phyloP scores from a whole-genome alignment of 2,888 invertebrate species.

The Branchinecta sandiegonensis region DNA sequence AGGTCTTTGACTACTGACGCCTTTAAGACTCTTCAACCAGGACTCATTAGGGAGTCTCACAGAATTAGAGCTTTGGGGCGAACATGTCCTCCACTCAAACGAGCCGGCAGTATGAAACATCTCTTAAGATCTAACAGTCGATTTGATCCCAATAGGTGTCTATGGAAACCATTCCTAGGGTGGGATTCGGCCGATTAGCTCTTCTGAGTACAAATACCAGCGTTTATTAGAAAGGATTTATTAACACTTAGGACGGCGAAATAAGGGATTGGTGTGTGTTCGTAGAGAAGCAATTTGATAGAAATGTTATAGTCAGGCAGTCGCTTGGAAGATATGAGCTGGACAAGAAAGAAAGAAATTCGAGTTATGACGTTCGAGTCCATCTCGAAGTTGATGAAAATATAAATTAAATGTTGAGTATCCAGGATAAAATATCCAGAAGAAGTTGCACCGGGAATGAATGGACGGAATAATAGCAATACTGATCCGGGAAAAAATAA shows the following conservation, averaged over 20 bases:
- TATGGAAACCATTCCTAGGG: constrained; percentile 8
- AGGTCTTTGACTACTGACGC: constrained; percentile 14
- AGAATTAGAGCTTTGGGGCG: background rate
- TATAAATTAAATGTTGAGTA: too few species aligned
- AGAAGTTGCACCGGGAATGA: too few species aligned
- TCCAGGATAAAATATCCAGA: too few species aligned
- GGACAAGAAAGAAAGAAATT: too few species aligned
- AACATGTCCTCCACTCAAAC: too few species aligned
- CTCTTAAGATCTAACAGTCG: background rate
- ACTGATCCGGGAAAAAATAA: too few species aligned
- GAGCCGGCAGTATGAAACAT: too few species aligned
- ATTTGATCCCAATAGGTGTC: constrained; percentile 5
- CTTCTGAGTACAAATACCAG: constrained; percentile 12
- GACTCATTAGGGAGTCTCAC: constrained; percentile 9
- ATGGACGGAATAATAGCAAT: too few species aligned
- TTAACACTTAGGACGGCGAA: background rate
- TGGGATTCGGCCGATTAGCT: constrained; percentile 5
- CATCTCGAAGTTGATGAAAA: too few species aligned
- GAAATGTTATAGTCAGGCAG: constrained; percentile 1
- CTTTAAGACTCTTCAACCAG: constrained; percentile 11
- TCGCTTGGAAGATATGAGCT: background rate
- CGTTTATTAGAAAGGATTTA: constrained; percentile 16
- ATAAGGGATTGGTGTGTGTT: background rate
- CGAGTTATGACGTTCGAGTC: too few species aligned
- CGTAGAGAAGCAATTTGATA: constrained; percentile 2